These are phyloP conservation scores for Perca schrenkii DNA, from an alignment of 2,113 vertebrate genomes.

Conservation along the genomic window DNA sequence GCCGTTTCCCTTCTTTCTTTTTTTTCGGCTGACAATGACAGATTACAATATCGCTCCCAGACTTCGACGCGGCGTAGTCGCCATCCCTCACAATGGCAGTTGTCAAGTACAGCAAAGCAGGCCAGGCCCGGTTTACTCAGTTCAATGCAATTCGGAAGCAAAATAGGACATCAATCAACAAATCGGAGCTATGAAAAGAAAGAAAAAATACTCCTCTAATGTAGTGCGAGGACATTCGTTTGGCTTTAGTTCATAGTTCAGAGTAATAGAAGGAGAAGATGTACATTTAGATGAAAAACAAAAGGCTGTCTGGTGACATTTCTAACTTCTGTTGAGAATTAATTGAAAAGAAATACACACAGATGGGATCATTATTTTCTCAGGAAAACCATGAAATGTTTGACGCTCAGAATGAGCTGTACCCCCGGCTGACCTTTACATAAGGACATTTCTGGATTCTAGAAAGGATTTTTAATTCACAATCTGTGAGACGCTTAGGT, in stretches of 20 bases:
- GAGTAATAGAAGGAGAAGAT: not conserved
- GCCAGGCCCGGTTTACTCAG: slow-evolving; percentile 35
- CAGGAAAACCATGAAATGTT: not conserved
- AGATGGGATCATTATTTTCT: slow-evolving; percentile 7
- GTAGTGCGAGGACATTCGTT: not conserved
- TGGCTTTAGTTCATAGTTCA: not conserved
- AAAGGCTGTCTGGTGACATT: slow-evolving; percentile 9
- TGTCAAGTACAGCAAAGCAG: slow-evolving; percentile 71
- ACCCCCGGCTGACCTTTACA: slow-evolving; percentile 19
- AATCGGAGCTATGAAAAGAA: not conserved
- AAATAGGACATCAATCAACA: slow-evolving; percentile 61
- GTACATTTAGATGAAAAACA: slow-evolving; percentile 8
- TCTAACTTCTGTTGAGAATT: slow-evolving; percentile 1
- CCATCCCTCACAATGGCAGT: slow-evolving; percentile 72
- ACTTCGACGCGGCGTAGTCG: slow-evolving; percentile 44
- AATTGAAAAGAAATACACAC: not conserved
- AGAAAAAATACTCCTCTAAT: not conserved
- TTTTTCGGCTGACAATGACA: slow-evolving; percentile 69
- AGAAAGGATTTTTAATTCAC: not conserved
- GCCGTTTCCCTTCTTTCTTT: slow-evolving; percentile 63
- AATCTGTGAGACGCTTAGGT: not conserved
- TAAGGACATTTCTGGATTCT: not conserved
- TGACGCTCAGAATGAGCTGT: slow-evolving; percentile 23
- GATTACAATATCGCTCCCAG: slow-evolving; percentile 72
- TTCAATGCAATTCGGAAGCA: slow-evolving; percentile 31